These are phyloP conservation scores for Drosophila ficusphila DNA, from an alignment of 1,140 invertebrate species.

Conservation along the genomic window DNA sequence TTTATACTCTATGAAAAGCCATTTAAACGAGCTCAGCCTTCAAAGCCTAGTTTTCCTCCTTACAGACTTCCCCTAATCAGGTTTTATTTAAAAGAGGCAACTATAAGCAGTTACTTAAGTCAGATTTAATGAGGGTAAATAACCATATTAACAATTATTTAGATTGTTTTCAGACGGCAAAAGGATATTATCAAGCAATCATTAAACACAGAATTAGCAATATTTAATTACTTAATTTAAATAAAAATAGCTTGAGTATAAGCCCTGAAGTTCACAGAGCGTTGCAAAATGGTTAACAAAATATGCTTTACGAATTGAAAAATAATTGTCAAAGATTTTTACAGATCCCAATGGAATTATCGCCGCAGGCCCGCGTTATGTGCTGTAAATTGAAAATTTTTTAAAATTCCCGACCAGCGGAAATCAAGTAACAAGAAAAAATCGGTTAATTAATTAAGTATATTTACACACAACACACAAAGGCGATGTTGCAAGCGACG, in stretches of 20 bases:
- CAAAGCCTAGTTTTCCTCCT: slow-evolving; percentile 9
- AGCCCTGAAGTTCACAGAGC: neutral
- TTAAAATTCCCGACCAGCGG: slow-evolving; percentile 4
- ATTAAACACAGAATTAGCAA: no score
- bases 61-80: neutral
- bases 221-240: no score
- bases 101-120: no score
- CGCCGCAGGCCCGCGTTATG: neutral
- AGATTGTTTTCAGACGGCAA: no score
- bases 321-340: neutral
- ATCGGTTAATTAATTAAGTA: slow-evolving; percentile 75
- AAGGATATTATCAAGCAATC: no score
- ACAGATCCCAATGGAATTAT: neutral
- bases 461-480: slow-evolving; percentile 65
- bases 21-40: slow-evolving; percentile 1
- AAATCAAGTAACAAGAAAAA: slow-evolving; percentile 45
- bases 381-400: neutral
- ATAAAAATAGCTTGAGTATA: no score
- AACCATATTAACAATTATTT: no score
- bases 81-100: neutral
- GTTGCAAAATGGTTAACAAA: neutral
- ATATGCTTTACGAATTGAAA: neutral
- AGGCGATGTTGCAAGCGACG: neutral
- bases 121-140: no score
- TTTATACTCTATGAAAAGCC: slow-evolving; percentile 15